Percentiles rank a stretch among this genome's conserved stretches.
These are phyloP conservation scores for Mormyrops attenuatus DNA, from an alignment of 2,797 vertebrate genomes.

Conservation along the genomic window DNA sequence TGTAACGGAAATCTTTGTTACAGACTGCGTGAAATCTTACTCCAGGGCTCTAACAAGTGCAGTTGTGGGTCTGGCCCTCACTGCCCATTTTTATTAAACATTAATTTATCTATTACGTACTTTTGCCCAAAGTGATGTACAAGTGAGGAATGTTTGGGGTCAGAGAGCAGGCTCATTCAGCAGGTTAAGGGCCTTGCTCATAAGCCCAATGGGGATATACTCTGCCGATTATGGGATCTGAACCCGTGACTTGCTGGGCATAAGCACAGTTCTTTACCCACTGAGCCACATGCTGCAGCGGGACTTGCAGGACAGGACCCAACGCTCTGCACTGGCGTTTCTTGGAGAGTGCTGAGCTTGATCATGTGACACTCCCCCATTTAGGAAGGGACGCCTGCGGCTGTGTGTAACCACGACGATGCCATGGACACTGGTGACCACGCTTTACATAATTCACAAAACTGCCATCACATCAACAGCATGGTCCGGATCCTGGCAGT, in stretches of 20 bases:
- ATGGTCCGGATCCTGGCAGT: not conserved
- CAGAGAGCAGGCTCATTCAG: not conserved
- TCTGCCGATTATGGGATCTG: not conserved
- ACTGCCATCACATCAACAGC: not conserved
- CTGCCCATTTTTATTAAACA: conserved; percentile 38
- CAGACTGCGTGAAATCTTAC: conserved; percentile 33
- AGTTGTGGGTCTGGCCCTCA: conserved; percentile 44
- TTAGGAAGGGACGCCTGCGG: not conserved
- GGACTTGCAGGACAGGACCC: not conserved
- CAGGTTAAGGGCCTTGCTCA: not conserved
- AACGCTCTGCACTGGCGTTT: not conserved
- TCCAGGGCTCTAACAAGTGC: conserved; percentile 52
- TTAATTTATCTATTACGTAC: not conserved
- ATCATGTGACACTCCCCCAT: not conserved
- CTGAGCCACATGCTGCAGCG: not conserved
- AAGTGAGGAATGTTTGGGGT: not conserved
- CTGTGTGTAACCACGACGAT: not conserved
- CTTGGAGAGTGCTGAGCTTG: not conserved
- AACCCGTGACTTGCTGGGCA: not conserved
- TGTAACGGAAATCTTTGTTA: not conserved
- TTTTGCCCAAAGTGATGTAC: not conserved
- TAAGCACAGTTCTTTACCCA: not conserved
- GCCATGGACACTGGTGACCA: not conserved
- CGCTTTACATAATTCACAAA: not conserved
- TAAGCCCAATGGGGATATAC: not conserved